Base-by-base conservation (phyloP, 92 coral and sea anemone genomes). In the Porites lobata region DNA sequence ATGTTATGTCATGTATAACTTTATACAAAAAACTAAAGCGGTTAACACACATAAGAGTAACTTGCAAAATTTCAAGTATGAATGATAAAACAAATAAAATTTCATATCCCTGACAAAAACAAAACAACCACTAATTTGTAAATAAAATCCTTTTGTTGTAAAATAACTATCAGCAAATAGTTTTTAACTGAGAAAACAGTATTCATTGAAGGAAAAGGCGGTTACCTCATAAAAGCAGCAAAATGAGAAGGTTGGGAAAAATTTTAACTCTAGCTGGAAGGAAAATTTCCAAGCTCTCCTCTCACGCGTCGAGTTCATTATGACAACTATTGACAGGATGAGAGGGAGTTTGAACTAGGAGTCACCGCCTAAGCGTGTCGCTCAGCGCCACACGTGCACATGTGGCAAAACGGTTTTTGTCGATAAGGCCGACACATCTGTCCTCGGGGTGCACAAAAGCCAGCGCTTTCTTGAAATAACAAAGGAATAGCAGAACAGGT, bases 371-470 rank as follows among this genome's bases (percentile, higher is more conserved):
- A 15, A 13, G 22, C 54, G 10, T 63, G 84, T 64, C 76, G 50
- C 74, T 50, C 26, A 18, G 76, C 14, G 14, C 76, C 15, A n/a
- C 85, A 81, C 76, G 76, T 81, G 85, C 24, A 50, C n/a, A 26
- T 26, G 54, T 14, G 77, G 50, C 51, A 53, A 63, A 38, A 50
- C 26, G 83, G 72, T 78, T 78, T 19, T 67, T 24, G 6, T 66
- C 47, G n/a, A 22, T 53, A 15, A 17, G 19, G 76, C n/a, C 19
- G 15, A 8, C 72, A 53, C 85, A 81, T 81, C 85, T 81, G 85
- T 54, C 85, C 85, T 53, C 3, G 9, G n/a, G 65, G 77, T 53
- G 67, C 47, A 81, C 85, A 9, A 69, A 69, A 69, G 65, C 65
- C 12, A 15, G 73, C n/a, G 53, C 59, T 69, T 68, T 17, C 65